Base-by-base conservation (phyloP, 2,113 vertebrate genomes). In the Scartelaos histophorus region DNA sequence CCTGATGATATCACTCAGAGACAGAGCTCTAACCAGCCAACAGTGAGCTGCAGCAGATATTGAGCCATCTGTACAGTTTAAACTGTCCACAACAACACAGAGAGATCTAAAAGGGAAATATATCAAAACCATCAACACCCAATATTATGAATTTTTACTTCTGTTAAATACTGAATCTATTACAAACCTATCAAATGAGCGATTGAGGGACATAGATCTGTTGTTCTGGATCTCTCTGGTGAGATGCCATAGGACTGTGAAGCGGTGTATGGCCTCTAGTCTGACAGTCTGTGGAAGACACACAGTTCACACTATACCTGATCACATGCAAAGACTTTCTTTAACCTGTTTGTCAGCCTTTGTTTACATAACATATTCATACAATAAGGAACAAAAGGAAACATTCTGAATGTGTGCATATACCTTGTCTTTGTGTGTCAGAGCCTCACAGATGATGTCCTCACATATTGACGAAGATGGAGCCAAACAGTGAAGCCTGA, bases 231-330 rank as follows among this genome's bases (percentile, higher is more conserved):
- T 95, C 85, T 99, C 98, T 65, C 98, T 89, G 0, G 97, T 99
- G 90, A 99, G 94, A 87, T 99, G 98, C 98, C 98, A 99, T 80
- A 99, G 93, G 67, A 99, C 91, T 0, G 98, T 97, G 74, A 99
- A 99, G 56, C 97, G 90, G 75, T 96, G 97, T 17, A 98, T 92
- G 0, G 97, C 96, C 86, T 99, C 97, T 87, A 98, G 74, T 68
- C 96, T 93, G 3, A 94, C 94, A 21, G 93, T 93, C 97, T 99
- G 76, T 34, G 16, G 56, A 34, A 67, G 11, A 86, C 65, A 83
- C 70, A 81, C 56, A 82, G 13, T 66, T 71, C 7, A 13, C 21
- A 46, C 9, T 5, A 13, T 68, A 60, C 22, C 7, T 56, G 13
- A 0, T 69, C 45, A 54, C 15, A 3, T 61, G 24, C 25, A 16